Conservation (phyloP, 2,888 invertebrate species). For the Callinectes sapidus region DNA sequence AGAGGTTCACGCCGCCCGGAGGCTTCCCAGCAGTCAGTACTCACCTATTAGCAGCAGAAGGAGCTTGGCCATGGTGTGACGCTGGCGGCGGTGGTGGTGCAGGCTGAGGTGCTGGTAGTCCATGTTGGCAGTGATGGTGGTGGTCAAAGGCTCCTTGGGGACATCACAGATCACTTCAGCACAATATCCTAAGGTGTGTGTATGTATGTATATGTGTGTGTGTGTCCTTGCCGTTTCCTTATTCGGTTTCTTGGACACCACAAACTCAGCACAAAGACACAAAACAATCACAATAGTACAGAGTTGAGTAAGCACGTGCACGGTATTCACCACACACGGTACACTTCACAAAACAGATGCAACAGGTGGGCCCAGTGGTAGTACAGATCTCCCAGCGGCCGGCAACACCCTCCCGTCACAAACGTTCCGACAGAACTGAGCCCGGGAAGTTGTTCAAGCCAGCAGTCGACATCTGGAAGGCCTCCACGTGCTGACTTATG, state of each 20-base stretch:
- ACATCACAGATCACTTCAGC: constrained; percentile 39
- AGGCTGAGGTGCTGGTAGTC: constrained; percentile 23
- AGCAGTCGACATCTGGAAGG: constrained; percentile 18
- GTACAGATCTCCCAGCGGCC: neutral
- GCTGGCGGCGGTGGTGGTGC: neutral
- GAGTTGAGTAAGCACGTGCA: neutral
- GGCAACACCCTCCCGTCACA: constrained; percentile 42
- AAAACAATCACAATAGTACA: neutral
- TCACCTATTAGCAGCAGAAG: constrained; percentile 52
- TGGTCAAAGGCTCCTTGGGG: constrained; percentile 16
- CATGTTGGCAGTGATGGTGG: constrained; percentile 15
- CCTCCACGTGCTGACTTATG: neutral
- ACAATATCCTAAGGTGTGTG: constrained; percentile 24
- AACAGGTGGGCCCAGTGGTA: constrained; percentile 44
- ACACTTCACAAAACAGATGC: constrained; percentile 38
- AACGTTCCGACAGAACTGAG: constrained; percentile 41
- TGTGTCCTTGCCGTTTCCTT: constrained; percentile 39
- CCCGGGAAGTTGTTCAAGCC: neutral
- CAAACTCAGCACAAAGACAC: neutral
- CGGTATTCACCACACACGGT: neutral
- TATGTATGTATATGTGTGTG: neutral
- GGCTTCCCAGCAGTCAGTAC: constrained; percentile 13
- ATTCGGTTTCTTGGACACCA: constrained; percentile 39
- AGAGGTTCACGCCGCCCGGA: neutral
- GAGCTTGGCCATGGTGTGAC: constrained; percentile 41